Base-by-base conservation (phyloP, 1,140 invertebrate species). In the Drosophila willistoni region DNA sequence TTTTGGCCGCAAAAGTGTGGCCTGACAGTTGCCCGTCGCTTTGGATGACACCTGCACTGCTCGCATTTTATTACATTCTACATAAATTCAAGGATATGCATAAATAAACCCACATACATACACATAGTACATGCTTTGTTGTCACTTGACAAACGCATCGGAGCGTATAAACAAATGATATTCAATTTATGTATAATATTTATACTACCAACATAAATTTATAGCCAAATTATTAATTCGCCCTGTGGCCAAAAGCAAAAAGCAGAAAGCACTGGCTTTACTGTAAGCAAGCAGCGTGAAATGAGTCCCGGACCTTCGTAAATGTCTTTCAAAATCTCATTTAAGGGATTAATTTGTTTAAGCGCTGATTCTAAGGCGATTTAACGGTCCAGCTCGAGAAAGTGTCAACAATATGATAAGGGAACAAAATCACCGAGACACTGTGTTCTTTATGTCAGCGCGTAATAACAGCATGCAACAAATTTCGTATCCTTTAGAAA, bases 51-150 rank as follows among this genome's bases (percentile, higher is more conserved):
- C 84, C 84, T 87, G 84, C 84, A 89, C 74, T 83, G 84, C 77
- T 80, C 77, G 80, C 84, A 87, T 89, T 87, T 87, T 84, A 87
- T 87, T 89, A 81, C 80, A 83, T 87, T 87, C 78, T 77, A 68
- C 65, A 47, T 47, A 19, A 17, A 47, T 47, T 47, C 44, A 47
- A 47, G 44, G 44, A 47, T 47, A 47, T 47, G 19, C 17, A 10
- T 10, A 47, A 2, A 47, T 47, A 47, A 19, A 19, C 17, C 14
- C 10, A 17, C 42, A 14, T 9, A 44, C 6, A 44, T 51, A 19
- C 62, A 41, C 64, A 61, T 69, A 59, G 25, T 68, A 67, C 56
- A 66, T 59, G 65, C 54, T 60, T 54, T 54, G 41, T 63, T 86
- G 83, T 83, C 83, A 80, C 76, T 89, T 77, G 81, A 75, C 71